phyloP scores from a whole-genome alignment of 2,888 invertebrate genomes.

The Drosophila setosimentum region DNA sequence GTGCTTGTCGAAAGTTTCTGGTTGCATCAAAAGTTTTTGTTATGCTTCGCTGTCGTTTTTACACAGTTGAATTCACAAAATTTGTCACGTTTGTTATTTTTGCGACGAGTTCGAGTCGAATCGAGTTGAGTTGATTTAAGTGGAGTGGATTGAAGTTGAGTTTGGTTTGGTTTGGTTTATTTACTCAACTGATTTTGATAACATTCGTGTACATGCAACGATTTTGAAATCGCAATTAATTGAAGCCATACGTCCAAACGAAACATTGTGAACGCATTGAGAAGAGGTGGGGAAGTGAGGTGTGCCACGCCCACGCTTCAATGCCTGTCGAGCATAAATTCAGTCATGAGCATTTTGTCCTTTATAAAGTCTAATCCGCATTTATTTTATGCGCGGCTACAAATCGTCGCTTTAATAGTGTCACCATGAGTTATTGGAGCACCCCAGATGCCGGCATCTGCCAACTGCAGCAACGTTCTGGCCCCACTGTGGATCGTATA shows the following conservation, averaged over 20 bases:
- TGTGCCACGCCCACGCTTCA: conserved; percentile 49
- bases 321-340: conserved; percentile 79
- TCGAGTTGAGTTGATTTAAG: conserved; percentile 47
- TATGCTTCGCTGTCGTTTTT: conserved; percentile 60
- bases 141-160: conserved; percentile 21
- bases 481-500: conserved; percentile 28
- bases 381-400: conserved; percentile 85
- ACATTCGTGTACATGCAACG: conserved; percentile 82
- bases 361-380: conserved; percentile 85
- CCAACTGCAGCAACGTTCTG: conserved; percentile 2
- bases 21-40: conserved; percentile 79
- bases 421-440: conserved; percentile 85
- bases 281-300: neutral
- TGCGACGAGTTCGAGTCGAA: conserved; percentile 43
- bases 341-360: conserved; percentile 85
- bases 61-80: conserved; percentile 81
- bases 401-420: conserved; percentile 85
- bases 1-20: conserved; percentile 66
- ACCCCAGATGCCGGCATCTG: conserved; percentile 28
- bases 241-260: conserved; percentile 18
- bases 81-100: conserved; percentile 84
- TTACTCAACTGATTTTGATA: conserved; percentile 85
- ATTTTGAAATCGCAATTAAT: conserved; percentile 76
- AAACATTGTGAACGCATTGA: neutral
- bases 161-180: conserved; percentile 70